Percentiles rank a stretch among this genome's conserved stretches.
phyloP scores from a whole-genome alignment of 2,888 invertebrate species.

The Ophion obscuratus region DNA sequence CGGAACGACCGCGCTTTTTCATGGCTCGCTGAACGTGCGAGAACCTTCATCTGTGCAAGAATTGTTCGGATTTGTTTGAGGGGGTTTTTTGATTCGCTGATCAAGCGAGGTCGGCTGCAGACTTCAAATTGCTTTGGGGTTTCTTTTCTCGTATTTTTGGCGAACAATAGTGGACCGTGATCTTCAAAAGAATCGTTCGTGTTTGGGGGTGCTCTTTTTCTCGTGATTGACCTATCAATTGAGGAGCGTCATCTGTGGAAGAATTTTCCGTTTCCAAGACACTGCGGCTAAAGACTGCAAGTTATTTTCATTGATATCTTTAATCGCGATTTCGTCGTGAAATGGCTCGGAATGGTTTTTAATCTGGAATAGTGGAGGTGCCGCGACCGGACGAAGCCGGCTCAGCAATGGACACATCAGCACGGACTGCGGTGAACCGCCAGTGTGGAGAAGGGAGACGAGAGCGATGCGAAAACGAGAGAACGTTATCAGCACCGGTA shows the following conservation, averaged over 20 bases:
- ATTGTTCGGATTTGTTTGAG: neutral
- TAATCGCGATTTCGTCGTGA: constrained; percentile 12
- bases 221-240: neutral
- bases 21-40: constrained; percentile 64
- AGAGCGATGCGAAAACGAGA: constrained; percentile 48
- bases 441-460: constrained; percentile 54
- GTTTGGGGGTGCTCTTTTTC: neutral
- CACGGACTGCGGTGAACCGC: constrained; percentile 47
- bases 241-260: neutral
- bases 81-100: neutral
- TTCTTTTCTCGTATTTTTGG: no score
- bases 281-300: no score
- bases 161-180: neutral
- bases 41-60: constrained; percentile 37
- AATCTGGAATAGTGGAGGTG: neutral
- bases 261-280: no score
- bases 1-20: constrained; percentile 74
- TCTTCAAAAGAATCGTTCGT: neutral
- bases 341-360: neutral
- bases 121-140: no score
- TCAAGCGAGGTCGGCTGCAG: no score
- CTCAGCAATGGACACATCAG: constrained; percentile 19
- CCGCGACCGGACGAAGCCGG: neutral
- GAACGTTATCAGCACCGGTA: constrained; percentile 63
- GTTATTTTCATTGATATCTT: constrained; percentile 17